Percentiles rank a stretch among this genome's conserved stretches.
Evolutionary conservation across 2,888 invertebrate genomes (phyloP).

Genomic region (Sclerodermus sp.): DNA sequence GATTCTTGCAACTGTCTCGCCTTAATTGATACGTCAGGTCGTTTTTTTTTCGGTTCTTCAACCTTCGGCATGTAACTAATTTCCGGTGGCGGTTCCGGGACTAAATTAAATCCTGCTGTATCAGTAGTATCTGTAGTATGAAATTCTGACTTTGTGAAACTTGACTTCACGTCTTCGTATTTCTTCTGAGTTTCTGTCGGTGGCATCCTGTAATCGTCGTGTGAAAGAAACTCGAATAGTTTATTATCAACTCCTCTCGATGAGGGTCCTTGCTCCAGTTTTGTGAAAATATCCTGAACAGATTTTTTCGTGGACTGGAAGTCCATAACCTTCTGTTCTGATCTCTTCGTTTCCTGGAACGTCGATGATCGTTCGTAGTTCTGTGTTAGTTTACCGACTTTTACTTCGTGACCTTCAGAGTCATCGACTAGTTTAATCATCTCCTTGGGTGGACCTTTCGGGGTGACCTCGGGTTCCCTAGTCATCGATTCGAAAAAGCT

Average conservation of each 20-base stretch:
- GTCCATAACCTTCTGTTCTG: conserved; percentile 31
- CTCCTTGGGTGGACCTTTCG: conserved; percentile 46
- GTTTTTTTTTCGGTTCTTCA: conserved; percentile 50
- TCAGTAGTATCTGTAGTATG: not conserved
- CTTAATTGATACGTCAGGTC: conserved; percentile 63
- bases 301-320: conserved; percentile 40
- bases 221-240: conserved; percentile 50
- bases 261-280: conserved; percentile 42
- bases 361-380: conserved; percentile 51
- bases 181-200: conserved; percentile 32
- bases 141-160: not conserved
- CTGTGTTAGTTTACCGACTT: conserved; percentile 51
- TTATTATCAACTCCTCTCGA: conserved; percentile 48
- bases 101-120: conserved; percentile 60
- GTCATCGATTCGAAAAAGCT: conserved; percentile 71
- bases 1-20: conserved; percentile 66
- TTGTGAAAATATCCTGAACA: conserved; percentile 49
- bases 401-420: conserved; percentile 46
- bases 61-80: conserved; percentile 66
- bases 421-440: conserved; percentile 52
- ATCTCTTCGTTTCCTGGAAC: conserved; percentile 45
- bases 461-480: conserved; percentile 54
- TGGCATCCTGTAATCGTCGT: conserved; percentile 47
- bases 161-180: not conserved
- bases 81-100: conserved; percentile 73